phyloP scores from a whole-genome alignment of 2,113 vertebrate genomes.

The Elaphurus davidianus region DNA sequence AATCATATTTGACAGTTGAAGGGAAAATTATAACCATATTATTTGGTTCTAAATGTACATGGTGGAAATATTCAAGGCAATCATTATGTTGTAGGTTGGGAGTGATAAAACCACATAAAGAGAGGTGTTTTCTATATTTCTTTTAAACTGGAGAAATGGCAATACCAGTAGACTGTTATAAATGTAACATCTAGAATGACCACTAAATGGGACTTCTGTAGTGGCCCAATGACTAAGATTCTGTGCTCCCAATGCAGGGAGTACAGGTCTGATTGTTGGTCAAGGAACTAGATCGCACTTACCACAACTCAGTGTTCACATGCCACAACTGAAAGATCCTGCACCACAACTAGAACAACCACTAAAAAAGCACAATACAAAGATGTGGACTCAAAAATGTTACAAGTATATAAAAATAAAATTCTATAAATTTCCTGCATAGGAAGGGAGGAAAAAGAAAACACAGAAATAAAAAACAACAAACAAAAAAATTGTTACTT shows the following conservation, averaged over 20 bases:
- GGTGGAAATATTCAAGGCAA: not conserved
- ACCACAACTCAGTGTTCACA: too few relatives aligned
- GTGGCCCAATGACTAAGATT: too few relatives aligned
- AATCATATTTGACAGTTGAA: not conserved
- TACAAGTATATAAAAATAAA: not conserved
- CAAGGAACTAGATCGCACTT: too few relatives aligned
- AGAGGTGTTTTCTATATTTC: not conserved
- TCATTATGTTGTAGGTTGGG: not conserved
- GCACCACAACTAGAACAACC: not conserved
- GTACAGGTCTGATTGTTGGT: too few relatives aligned
- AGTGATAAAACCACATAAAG: not conserved
- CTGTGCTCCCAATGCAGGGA: too few relatives aligned
- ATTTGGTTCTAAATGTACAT: not conserved
- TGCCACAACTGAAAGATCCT: too few relatives aligned
- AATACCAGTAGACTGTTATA: not conserved
- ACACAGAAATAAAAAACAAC: not conserved
- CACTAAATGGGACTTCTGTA: too few relatives aligned
- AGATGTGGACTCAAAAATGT: not conserved
- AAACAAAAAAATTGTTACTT: not conserved
- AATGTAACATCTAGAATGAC: not conserved
- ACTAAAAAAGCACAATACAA: not conserved
- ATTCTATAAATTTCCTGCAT: not conserved
- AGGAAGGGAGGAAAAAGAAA: not conserved
- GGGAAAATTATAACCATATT: not conserved
- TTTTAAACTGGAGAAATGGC: not conserved